A percentile compares a stretch with the other conserved stretches of the same genome.
These are phyloP conservation scores for Halichoeres trimaculatus DNA, from an alignment of 2,113 vertebrate species.

Conservation along the genomic window DNA sequence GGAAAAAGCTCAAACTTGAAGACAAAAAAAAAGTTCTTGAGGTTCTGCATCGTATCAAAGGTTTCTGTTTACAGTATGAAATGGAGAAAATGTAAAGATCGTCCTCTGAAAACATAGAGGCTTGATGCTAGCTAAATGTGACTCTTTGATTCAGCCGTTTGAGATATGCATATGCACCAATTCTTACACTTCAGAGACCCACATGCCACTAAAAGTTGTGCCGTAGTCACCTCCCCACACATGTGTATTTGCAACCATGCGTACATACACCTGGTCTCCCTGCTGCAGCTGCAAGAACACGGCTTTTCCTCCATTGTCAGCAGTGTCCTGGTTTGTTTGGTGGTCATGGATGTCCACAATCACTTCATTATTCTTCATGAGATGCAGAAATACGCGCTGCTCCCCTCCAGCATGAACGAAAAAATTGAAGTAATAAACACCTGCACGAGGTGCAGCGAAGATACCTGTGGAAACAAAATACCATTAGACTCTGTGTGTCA, in stretches of 20 bases:
- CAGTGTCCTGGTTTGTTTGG: accelerated
- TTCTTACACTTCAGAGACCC: background rate
- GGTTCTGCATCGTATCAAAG: too few relatives aligned
- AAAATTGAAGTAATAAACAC: background rate
- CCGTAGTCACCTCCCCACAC: background rate
- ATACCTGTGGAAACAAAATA: background rate
- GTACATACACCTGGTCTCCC: background rate
- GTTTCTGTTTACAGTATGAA: too few relatives aligned
- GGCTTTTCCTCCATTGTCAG: background rate
- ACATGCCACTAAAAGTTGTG: background rate
- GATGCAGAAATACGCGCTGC: background rate
- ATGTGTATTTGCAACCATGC: background rate
- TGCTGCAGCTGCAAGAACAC: background rate
- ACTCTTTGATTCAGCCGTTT: too few relatives aligned
- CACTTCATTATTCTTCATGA: background rate
- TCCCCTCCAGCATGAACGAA: background rate
- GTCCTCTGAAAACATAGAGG: too few relatives aligned
- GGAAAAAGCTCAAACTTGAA: too few relatives aligned
- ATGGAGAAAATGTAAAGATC: too few relatives aligned
- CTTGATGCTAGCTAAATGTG: too few relatives aligned
- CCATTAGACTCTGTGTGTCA: background rate
- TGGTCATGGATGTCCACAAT: background rate
- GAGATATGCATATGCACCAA: too few relatives aligned
- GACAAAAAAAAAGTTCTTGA: too few relatives aligned
- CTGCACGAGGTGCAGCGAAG: background rate